Conservation (phyloP, 2,888 invertebrate species). For the Erebia palarica region DNA sequence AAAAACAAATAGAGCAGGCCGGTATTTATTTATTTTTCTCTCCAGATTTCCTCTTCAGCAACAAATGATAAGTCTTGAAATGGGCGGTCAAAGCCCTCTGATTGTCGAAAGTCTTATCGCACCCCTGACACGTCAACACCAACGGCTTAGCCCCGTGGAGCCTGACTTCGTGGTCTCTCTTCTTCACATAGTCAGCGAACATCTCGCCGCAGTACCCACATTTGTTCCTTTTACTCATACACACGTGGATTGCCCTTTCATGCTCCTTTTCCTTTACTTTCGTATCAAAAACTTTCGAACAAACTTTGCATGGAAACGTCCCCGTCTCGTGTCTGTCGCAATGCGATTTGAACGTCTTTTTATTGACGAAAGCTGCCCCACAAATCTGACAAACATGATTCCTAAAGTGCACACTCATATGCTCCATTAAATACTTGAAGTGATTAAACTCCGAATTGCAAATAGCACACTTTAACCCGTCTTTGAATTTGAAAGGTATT, state of each 20-base stretch:
- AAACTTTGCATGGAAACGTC: conserved; percentile 58
- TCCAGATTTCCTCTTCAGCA: conserved; percentile 47
- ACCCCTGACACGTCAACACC: conserved; percentile 69
- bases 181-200: conserved; percentile 68
- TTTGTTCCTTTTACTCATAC: conserved; percentile 51
- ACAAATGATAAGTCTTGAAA: conserved; percentile 61
- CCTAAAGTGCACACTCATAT: conserved; percentile 63
- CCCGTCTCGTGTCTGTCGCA: conserved; percentile 57
- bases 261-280: conserved; percentile 67
- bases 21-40: conserved; percentile 5
- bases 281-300: conserved; percentile 70
- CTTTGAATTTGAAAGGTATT: conserved; percentile 54
- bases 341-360: conserved; percentile 52
- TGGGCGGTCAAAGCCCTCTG: conserved; percentile 75
- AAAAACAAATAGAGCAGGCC: neutral
- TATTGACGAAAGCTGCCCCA: conserved; percentile 69
- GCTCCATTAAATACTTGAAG: conserved; percentile 51
- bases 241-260: conserved; percentile 61
- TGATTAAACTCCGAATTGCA: conserved; percentile 44
- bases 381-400: conserved; percentile 78
- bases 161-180: conserved; percentile 62
- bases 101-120: conserved; percentile 72
- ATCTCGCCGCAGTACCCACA: conserved; percentile 58
- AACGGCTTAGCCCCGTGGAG: conserved; percentile 64
- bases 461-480: conserved; percentile 47